These are phyloP conservation scores for Oncorhynchus nerka DNA, from an alignment of 2,113 vertebrate genomes.

Conservation along the genomic window DNA sequence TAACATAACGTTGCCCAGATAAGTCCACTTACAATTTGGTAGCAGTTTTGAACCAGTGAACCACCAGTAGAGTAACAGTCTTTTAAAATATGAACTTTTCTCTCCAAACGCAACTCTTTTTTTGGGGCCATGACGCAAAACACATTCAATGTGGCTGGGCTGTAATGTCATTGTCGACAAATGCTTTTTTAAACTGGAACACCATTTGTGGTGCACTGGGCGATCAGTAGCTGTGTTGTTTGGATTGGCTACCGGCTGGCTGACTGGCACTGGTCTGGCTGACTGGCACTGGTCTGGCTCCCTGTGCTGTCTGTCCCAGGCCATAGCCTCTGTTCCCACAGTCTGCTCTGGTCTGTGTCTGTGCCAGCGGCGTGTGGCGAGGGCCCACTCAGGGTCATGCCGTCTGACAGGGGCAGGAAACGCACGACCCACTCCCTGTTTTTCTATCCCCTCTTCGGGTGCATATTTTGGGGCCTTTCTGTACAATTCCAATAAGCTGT, in stretches of 20 bases:
- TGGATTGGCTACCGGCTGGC: slow-evolving; percentile 14
- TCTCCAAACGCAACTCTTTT: not conserved
- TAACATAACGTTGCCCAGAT: slow-evolving; percentile 18
- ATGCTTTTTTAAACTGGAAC: not conserved
- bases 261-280: slow-evolving; percentile 41
- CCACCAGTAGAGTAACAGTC: not conserved
- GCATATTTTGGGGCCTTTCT: slow-evolving; percentile 45
- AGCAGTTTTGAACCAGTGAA: not conserved
- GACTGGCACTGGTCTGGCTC: slow-evolving; percentile 50
- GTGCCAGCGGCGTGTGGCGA: slow-evolving; percentile 38
- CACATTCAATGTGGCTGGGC: not conserved
- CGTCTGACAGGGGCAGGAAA: slow-evolving; percentile 45
- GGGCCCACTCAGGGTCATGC: slow-evolving; percentile 25
- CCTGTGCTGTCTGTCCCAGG: not conserved
- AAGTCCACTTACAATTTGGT: not conserved
- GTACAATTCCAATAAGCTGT: slow-evolving; percentile 32
- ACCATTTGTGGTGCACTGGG: not conserved
- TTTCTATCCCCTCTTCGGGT: slow-evolving; percentile 20
- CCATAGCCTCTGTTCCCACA: slow-evolving; percentile 1
- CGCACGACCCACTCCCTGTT: slow-evolving; percentile 47
- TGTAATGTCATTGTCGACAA: not conserved
- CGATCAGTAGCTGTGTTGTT: not conserved
- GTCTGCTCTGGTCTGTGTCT: slow-evolving; percentile 20
- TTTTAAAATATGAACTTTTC: not conserved
- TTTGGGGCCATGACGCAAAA: not conserved